Base-by-base conservation (phyloP, 2,113 vertebrate species). In the Hippocampus barbouri region DNA sequence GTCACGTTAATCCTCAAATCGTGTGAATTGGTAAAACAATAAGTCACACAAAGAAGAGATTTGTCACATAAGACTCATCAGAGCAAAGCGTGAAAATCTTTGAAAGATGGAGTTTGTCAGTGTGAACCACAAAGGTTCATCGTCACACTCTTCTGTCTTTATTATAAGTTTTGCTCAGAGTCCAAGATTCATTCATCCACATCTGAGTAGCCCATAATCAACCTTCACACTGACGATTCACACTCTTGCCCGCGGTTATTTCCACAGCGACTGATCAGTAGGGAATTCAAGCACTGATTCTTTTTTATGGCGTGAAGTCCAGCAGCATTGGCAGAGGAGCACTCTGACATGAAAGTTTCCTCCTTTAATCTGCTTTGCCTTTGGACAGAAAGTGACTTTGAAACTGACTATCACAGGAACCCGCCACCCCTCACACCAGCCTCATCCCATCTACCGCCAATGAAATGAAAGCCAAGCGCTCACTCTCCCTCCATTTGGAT, bases 331-430 rank as follows among this genome's bases (percentile, higher is more conserved):
- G 27, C 75, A 70, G 69, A 76, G 12, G 34, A 70, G 69, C 68
- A 57, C 70, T 74, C 61, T 51, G 66, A 71, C 68, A 78, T 53
- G 57, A 76, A 84, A 84, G 73, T 79, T 70, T 43, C 20, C 60
- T 71, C 59, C 12, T 81, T 60, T 79, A 83, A 81, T 85, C 77
- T 73, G 71, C 75, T 78, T 71, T 81, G 83, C 69, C 76, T 84
- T 77, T 83, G 71, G 77, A 66, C 71, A 71, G 77, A 23, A 68
- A 68, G 51, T 85, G 80, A 89, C 83, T 85, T 87, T 87, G 85
- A 86, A 86, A 88, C 69, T 86, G 49, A 27, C 71, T 63, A 82
- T 82, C 65, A 53, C 72, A 73, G 75, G 68, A 71, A 69, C 73
- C 72, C 57, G 25, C 73, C 16, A 40, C 15, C 43, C 38, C 10